Conservation (phyloP, 2,888 invertebrate species). For the Drosophila mimica region DNA sequence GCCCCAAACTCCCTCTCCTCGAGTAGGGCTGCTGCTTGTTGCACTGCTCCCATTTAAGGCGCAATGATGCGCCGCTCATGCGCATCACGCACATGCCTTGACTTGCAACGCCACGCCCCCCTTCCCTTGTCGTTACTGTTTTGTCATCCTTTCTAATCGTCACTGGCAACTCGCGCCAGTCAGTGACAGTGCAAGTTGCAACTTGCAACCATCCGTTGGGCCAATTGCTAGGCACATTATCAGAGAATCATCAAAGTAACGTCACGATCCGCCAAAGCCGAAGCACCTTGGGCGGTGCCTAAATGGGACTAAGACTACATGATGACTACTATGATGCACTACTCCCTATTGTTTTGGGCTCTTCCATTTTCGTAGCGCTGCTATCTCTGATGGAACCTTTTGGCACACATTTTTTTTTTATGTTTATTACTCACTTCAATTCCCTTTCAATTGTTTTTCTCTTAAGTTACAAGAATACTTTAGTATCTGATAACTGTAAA, state of each 20-base stretch:
- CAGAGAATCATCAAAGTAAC: conserved; percentile 55
- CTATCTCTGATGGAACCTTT: conserved; percentile 1
- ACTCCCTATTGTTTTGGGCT: neutral
- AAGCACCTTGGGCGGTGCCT: conserved; percentile 46
- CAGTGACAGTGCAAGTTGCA: conserved; percentile 50
- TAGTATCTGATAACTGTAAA: neutral
- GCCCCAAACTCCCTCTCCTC: neutral
- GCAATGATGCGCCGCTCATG: conserved; percentile 77
- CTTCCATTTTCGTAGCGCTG: neutral
- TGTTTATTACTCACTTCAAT: neutral
- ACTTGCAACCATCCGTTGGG: conserved; percentile 44
- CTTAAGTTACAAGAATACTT: conserved; percentile 4
- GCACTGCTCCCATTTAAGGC: conserved; percentile 77
- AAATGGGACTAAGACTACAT: conserved; percentile 19
- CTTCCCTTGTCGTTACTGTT: conserved; percentile 18
- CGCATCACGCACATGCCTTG: conserved; percentile 73
- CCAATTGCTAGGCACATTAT: conserved; percentile 66
- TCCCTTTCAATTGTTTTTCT: neutral
- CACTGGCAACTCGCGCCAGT: conserved; percentile 35
- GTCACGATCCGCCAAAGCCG: conserved; percentile 44
- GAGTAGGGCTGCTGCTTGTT: conserved; percentile 35
- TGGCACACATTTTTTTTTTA: neutral
- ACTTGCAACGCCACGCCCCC: conserved; percentile 6
- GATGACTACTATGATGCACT: conserved; percentile 18
- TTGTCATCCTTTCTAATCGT: conserved; percentile 71